Evolutionary conservation across 2,888 invertebrate species (phyloP).

Genomic region (Mimas tiliae): DNA sequence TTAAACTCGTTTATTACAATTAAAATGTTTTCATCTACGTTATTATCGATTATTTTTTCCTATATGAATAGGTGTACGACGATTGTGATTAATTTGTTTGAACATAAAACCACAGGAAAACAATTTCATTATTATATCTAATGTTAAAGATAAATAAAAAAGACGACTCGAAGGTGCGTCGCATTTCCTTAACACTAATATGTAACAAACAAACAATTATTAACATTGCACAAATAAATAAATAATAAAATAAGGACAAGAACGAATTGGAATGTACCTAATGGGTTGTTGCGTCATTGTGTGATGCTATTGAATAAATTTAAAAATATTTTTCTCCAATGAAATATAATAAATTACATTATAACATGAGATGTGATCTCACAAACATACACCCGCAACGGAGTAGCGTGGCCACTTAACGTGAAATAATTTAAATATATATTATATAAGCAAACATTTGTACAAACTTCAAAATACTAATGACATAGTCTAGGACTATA

Average conservation of each 20-base stretch:
- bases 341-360: slow-evolving; percentile 21
- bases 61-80: slow-evolving; percentile 31
- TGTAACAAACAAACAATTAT: slow-evolving; percentile 18
- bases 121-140: slow-evolving; percentile 22
- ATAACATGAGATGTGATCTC: slow-evolving; percentile 34
- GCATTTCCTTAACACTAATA: slow-evolving; percentile 23
- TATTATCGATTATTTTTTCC: slow-evolving; percentile 40
- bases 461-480: slow-evolving; percentile 40
- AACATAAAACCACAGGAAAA: slow-evolving; percentile 63
- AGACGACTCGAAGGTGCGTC: slow-evolving; percentile 16
- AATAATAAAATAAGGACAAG: slow-evolving; percentile 27
- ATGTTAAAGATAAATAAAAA: slow-evolving; percentile 20
- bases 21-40: slow-evolving; percentile 41
- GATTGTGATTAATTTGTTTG: slow-evolving; percentile 42
- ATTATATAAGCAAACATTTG: slow-evolving; percentile 36
- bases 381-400: slow-evolving; percentile 31
- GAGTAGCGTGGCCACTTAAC: neutral
- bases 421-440: slow-evolving; percentile 20
- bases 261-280: slow-evolving; percentile 68
- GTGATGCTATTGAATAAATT: slow-evolving; percentile 2
- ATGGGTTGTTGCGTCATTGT: slow-evolving; percentile 9
- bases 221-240: slow-evolving; percentile 33
- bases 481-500: slow-evolving; percentile 37
- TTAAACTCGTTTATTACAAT: slow-evolving; percentile 40
- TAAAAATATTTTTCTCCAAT: slow-evolving; percentile 9